These are phyloP conservation scores for Odobenus rosmarus DNA, from an alignment of 2,113 vertebrate genomes.

Conservation along the genomic window DNA sequence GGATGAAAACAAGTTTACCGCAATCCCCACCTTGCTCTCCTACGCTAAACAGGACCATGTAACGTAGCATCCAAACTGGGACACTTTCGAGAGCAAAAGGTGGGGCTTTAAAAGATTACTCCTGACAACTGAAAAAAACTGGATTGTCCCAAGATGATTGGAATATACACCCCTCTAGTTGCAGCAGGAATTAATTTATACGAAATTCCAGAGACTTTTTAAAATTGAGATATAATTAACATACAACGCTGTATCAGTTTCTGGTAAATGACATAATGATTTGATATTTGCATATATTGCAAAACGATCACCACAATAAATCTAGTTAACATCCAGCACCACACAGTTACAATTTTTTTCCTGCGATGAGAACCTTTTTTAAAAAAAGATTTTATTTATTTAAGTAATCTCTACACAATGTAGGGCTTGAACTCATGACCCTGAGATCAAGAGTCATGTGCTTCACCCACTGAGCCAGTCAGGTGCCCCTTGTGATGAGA, in stretches of 20 bases:
- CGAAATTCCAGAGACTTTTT: not conserved
- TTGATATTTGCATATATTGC: not conserved
- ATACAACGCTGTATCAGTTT: not conserved
- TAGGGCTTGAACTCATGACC: not conserved
- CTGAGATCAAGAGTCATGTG: not conserved
- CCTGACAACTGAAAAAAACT: not conserved
- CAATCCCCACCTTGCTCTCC: not conserved
- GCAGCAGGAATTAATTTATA: not conserved
- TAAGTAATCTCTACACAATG: not conserved
- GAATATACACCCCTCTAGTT: not conserved
- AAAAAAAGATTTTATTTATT: not conserved
- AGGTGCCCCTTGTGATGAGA: not conserved
- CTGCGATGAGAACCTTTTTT: not conserved
- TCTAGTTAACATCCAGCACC: not conserved
- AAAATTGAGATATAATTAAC: not conserved
- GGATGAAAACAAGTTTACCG: not conserved
- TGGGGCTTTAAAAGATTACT: not conserved
- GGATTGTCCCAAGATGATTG: not conserved
- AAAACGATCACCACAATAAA: not conserved
- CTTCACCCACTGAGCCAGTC: not conserved
- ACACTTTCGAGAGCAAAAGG: not conserved
- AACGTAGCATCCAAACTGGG: not conserved
- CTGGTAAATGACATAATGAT: not conserved
- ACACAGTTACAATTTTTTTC: not conserved
- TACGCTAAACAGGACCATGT: not conserved